Evolutionary conservation across 2,113 vertebrate genomes (phyloP).

Genomic region (Mixornis gularis): DNA sequence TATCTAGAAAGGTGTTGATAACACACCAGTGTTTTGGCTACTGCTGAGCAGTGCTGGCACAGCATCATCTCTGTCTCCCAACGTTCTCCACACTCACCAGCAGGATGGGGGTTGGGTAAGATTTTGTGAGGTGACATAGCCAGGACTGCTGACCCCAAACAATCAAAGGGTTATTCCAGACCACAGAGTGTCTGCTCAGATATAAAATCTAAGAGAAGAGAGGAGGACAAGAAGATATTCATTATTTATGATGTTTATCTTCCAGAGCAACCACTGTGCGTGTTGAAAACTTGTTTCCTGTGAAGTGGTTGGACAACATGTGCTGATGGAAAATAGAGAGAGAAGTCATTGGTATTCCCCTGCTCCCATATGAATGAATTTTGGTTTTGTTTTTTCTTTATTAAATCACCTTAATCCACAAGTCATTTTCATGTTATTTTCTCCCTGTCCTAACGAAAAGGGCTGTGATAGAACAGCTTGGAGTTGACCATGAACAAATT

Average conservation of each 20-base stretch:
- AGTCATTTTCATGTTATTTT: background rate
- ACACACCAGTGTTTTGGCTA: background rate
- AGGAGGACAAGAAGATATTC: background rate
- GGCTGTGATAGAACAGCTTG: background rate
- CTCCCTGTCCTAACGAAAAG: no score
- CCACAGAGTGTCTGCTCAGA: background rate
- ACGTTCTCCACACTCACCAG: background rate
- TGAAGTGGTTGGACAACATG: rapidly evolving
- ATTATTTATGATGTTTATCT: background rate
- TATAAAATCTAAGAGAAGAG: background rate
- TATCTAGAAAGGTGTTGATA: background rate
- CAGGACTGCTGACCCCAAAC: background rate
- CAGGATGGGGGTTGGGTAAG: background rate
- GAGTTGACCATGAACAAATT: background rate
- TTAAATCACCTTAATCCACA: background rate
- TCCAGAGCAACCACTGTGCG: background rate
- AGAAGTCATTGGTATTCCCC: background rate
- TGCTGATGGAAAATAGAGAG: background rate
- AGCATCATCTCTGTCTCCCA: background rate
- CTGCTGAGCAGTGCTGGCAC: rapidly evolving
- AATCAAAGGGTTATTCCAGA: background rate
- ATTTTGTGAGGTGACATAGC: background rate
- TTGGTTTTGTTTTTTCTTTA: background rate
- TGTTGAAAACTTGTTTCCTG: background rate
- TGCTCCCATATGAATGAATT: background rate